Base-by-base conservation (phyloP, 2,888 invertebrate genomes). In the Abrostola triplasia region DNA sequence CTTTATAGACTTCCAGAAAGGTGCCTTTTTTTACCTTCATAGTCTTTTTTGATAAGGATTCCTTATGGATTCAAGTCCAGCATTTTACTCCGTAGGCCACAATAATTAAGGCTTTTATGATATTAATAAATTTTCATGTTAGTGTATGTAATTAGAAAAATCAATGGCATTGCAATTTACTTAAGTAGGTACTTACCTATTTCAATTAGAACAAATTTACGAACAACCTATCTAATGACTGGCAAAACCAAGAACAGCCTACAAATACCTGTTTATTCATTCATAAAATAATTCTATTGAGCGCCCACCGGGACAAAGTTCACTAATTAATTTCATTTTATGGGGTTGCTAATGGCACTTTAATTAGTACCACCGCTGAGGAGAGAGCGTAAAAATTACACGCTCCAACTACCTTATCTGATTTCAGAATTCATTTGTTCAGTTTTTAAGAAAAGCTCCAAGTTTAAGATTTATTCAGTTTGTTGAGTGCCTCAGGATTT, bases 301-400 rank as follows among this genome's bases (percentile, higher is more conserved):
- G 59, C 58, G 56, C 50, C 42, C 54, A 38, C 61, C 50, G 53
- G n/a, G 53, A 55, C 55, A 54, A 82, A 82, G 74, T 82, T 79
- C 44, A 6, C 65, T 71, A 81, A 82, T 82, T 82, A 81, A 81
- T 82, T 81, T 80, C 77, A 61, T 77, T 79, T 77, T 73, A 77
- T 77, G 73, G 73, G 62, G 68, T 67, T 70, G 81, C 65, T 75
- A 81, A 82, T 68, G 82, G 77, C 76, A 76, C 66, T 82, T 82
- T 79, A 81, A 82, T 82, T 76, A 79, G 71, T 52, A 49, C 13
- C 49, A 12, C 57, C 11, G 59, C 38, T 44, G 51, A 48, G 44
- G 67, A 10, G 37, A 55, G 42, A 36, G 59, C 59, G 51, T 67
- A 79, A 79, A 79, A 77, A 77, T 77, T 77, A 68, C 60, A 67